Evolutionary conservation across 2,113 vertebrate species (phyloP), one percentile per base, ranked within the genome.

Genomic region (Phalacrocorax carbo): DNA sequence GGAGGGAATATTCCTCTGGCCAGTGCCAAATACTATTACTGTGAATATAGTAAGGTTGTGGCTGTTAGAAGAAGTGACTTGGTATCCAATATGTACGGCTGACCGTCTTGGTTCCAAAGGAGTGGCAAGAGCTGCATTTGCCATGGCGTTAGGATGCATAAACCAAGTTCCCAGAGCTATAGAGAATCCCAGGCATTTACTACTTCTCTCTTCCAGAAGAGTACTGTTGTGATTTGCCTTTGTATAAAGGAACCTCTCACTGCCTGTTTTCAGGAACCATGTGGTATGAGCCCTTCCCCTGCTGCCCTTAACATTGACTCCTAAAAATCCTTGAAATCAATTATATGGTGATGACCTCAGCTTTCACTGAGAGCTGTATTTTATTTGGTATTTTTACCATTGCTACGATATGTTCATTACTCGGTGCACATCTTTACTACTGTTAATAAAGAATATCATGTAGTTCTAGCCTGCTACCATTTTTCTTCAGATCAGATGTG

Each of bases 401-500:
- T 79, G 58, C 48, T 87, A 7, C 7, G 65, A 25, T 94, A 40
- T 62, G 96, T 95, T 95, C 62, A 70, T 94, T 95, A 72, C 51
- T 94, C 58, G 55, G 36, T 3, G 2, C 60, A 17, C 49, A 7
- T 95, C 64, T 85, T 95, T 96, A 86, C 88, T 96, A 75, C 95
- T 78, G 80, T 97, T 98, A 97, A 97, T 82, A 95, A 95, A 92
- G 97, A 96, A 98, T 98, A 94, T 72, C 96, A 95, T 94, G 94
- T 96, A 96, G 94, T 97, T 98, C 96, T 96, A 72, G 98, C 95
- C 97, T 98, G 97, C 95, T 98, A 95, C 92, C 58, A 30, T 97
- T 97, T 98, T 98, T 98, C 94, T 98, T 97, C 96, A 88, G 97
- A 97, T 96, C 98, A 98, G 93, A 94, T 92, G 97, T 98, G 97